Conservation (phyloP, 37 sponge, comb jelly and placozoan genomes). For the Halisarca cf. caerulea region DNA sequence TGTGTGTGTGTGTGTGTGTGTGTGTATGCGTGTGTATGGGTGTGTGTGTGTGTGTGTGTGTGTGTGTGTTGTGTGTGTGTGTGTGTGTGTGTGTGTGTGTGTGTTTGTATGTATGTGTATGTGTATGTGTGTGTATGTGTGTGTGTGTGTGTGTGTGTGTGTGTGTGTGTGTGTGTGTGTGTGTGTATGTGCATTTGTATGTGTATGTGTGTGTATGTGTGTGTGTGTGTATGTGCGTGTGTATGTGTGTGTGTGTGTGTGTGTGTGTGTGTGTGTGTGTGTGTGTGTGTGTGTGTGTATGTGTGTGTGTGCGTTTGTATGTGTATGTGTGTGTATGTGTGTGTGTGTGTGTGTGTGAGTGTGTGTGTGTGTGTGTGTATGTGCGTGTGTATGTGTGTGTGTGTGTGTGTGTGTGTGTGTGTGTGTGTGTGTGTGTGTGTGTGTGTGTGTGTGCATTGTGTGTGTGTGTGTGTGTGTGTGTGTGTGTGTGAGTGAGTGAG, state of each 20-base stretch:
- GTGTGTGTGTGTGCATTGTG: neutral
- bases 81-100: slow-evolving; percentile 24
- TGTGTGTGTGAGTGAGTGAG: slow-evolving; percentile 23
- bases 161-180: slow-evolving; percentile 16
- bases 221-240: slow-evolving; percentile 17
- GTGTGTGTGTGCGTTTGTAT: slow-evolving; percentile 8
- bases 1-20: slow-evolving; percentile 8
- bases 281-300: slow-evolving; percentile 15
- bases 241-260: slow-evolving; percentile 4
- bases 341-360: neutral
- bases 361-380: neutral
- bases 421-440: neutral
- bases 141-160: slow-evolving; percentile 20
- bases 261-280: slow-evolving; percentile 21
- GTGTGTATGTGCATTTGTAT: neutral
- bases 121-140: too few relatives aligned
- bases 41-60: slow-evolving; percentile 12
- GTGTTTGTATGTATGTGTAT: neutral
- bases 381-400: slow-evolving; percentile 9
- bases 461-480: slow-evolving; percentile 35
- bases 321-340: neutral
- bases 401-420: slow-evolving; percentile 27
- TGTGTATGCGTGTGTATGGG: slow-evolving; percentile 4
- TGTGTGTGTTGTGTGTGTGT: slow-evolving; percentile 14
- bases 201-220: too few relatives aligned